Percentiles rank a stretch among this genome's conserved stretches.
Evolutionary conservation across 1,140 invertebrate genomes (phyloP).

Genomic region (Eurosta solidaginis): DNA sequence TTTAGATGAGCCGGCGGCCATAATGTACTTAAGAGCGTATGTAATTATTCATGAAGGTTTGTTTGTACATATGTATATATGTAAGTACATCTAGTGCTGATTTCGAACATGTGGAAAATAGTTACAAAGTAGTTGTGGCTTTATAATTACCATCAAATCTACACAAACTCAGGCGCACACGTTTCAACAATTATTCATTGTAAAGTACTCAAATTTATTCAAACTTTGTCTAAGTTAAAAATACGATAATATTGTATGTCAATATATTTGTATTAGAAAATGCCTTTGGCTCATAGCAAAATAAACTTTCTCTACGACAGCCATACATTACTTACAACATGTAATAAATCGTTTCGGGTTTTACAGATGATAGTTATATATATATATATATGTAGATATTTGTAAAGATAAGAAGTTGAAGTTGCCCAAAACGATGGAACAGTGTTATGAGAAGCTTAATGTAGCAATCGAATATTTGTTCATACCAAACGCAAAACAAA

Average conservation of each 20-base stretch:
- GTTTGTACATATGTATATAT: no score
- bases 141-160: background rate
- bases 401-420: background rate
- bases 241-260: no score
- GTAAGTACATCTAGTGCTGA: no score
- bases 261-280: background rate
- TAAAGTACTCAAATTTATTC: background rate
- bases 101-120: background rate
- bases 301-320: background rate
- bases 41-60: no score
- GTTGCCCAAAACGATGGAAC: background rate
- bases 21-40: no score
- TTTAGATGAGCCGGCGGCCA: background rate
- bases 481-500: no score
- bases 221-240: no score
- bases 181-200: background rate
- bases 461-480: no score
- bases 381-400: background rate
- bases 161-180: background rate
- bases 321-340: background rate
- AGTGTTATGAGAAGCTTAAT: background rate
- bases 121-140: conserved; percentile 12
- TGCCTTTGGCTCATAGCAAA: background rate
- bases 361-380: background rate
- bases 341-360: background rate